Evolutionary conservation across 1,140 invertebrate species (phyloP).

Genomic region (Diorhabda elongata): DNA sequence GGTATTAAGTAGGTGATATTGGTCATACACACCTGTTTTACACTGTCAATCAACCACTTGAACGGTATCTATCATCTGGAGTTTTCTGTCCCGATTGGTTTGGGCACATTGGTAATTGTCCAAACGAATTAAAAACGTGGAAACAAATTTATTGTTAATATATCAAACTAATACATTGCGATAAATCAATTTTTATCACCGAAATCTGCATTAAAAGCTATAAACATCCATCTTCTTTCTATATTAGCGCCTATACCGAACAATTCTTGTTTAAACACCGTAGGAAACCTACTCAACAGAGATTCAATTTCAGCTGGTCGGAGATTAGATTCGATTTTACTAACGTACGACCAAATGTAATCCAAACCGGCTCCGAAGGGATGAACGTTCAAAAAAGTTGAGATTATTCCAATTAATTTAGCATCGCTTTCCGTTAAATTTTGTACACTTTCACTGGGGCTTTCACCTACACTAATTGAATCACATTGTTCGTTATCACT

Average conservation of each 20-base stretch:
- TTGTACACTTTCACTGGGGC: constrained; percentile 29
- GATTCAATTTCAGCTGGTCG: constrained; percentile 69
- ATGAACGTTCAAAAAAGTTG: constrained; percentile 82
- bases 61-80: too few species aligned
- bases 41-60: too few species aligned
- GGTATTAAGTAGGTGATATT: too few species aligned
- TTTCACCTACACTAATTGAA: constrained; percentile 22
- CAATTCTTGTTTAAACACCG: constrained; percentile 71
- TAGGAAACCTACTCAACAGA: constrained; percentile 68
- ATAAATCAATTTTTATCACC: background rate
- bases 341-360: constrained; percentile 80
- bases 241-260: constrained; percentile 72
- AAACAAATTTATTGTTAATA: too few species aligned
- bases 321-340: constrained; percentile 65
- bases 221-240: constrained; percentile 74
- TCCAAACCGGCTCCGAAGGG: constrained; percentile 81
- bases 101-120: too few species aligned
- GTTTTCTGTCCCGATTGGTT: too few species aligned
- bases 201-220: constrained; percentile 53
- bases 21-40: too few species aligned
- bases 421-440: constrained; percentile 50
- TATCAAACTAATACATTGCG: too few species aligned
- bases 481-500: constrained; percentile 40
- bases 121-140: too few species aligned
- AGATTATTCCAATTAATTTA: constrained; percentile 71